These are phyloP conservation scores for Calycopis cecrops DNA, from an alignment of 1,140 invertebrate species.

Conservation along the genomic window DNA sequence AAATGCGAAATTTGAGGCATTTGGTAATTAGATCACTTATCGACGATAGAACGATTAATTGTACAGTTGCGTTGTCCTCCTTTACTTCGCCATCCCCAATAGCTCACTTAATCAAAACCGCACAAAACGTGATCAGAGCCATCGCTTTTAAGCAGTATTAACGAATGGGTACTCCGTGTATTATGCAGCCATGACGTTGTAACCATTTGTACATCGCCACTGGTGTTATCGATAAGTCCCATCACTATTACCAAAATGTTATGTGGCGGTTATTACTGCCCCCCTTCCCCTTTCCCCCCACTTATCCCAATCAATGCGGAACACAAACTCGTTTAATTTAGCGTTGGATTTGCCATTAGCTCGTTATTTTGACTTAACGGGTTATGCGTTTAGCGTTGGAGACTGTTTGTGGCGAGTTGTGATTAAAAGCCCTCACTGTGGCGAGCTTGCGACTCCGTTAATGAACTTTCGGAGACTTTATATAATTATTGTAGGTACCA, in stretches of 20 bases:
- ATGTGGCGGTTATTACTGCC: constrained; percentile 39
- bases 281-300: constrained; percentile 24
- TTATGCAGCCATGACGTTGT: too few relatives aligned
- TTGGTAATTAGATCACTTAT: too few relatives aligned
- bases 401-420: constrained; percentile 17
- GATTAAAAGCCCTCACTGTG: constrained; percentile 11
- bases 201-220: too few relatives aligned
- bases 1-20: too few relatives aligned
- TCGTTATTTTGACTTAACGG: constrained; percentile 41
- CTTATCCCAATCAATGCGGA: constrained; percentile 45
- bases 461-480: constrained; percentile 5
- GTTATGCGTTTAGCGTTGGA: constrained; percentile 11
- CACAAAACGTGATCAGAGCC: too few relatives aligned
- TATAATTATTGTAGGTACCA: background rate
- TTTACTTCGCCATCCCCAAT: too few relatives aligned
- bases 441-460: background rate
- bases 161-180: too few relatives aligned
- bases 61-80: too few relatives aligned
- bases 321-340: constrained; percentile 51
- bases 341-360: constrained; percentile 47
- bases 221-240: constrained; percentile 3
- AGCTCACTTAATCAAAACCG: too few relatives aligned
- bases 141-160: too few relatives aligned
- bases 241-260: constrained; percentile 34
- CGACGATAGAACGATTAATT: too few relatives aligned